A percentile compares a stretch with the other conserved stretches of the same genome.
Evolutionary conservation across 2,797 vertebrate species (phyloP).

Genomic region (Aphelocoma californica): DNA sequence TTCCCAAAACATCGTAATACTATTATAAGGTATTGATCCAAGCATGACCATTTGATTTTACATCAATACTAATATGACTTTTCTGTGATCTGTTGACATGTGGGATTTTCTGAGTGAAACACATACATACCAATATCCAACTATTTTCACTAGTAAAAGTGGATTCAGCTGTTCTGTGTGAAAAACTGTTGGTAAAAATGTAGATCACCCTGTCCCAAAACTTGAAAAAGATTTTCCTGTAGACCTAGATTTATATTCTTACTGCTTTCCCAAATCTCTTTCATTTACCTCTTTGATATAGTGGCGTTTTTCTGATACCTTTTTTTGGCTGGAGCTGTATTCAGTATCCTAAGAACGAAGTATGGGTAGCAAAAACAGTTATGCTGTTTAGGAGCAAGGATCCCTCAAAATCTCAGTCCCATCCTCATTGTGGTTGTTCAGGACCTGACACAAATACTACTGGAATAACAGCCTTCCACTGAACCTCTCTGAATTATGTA

Average conservation of each 20-base stretch:
- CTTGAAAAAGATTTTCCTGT: background rate
- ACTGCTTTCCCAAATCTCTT: background rate
- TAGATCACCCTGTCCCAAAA: background rate
- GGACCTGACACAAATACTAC: background rate
- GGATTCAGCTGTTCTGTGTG: background rate
- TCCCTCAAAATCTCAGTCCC: background rate
- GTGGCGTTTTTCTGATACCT: background rate
- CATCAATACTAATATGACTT: constrained; percentile 66
- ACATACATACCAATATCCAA: constrained; percentile 25
- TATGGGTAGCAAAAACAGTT: background rate
- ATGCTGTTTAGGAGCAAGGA: background rate
- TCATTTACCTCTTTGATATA: background rate
- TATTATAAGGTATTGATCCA: constrained; percentile 60
- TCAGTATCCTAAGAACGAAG: background rate
- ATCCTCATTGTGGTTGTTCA: background rate
- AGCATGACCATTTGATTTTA: constrained; percentile 67
- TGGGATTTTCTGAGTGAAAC: constrained; percentile 48
- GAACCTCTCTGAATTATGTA: background rate
- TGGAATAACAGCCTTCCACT: background rate
- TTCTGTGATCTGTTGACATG: constrained; percentile 62
- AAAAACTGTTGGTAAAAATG: background rate
- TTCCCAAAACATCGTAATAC: constrained; percentile 36
- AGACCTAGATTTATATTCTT: background rate
- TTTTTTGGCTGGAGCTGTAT: background rate
- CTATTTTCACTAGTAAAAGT: background rate